A percentile compares a stretch with the other conserved stretches of the same genome.
phyloP scores from a whole-genome alignment of 2,888 invertebrate genomes.

The Tortrix viridana region DNA sequence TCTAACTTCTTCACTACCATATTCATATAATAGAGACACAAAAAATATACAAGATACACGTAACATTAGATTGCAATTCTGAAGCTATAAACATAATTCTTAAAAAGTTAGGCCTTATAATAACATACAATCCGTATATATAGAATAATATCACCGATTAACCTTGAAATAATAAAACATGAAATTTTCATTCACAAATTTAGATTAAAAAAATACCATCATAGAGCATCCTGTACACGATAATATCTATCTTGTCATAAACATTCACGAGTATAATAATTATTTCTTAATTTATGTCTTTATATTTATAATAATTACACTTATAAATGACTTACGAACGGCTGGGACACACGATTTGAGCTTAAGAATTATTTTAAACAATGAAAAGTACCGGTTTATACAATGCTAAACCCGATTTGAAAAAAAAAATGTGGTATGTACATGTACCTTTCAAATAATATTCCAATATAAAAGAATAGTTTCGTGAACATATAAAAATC shows the following conservation, averaged over 20 bases:
- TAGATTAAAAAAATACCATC: slow-evolving; percentile 42
- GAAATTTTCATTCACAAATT: slow-evolving; percentile 27
- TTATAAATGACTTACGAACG: slow-evolving; percentile 50
- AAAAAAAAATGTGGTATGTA: too few species aligned
- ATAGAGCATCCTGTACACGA: slow-evolving; percentile 65
- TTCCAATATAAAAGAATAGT: too few species aligned
- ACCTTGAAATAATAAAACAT: slow-evolving; percentile 30
- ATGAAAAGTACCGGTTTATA: not conserved
- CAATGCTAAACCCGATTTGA: too few species aligned
- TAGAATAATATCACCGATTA: slow-evolving; percentile 38
- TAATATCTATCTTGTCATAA: slow-evolving; percentile 75
- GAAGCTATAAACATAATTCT: slow-evolving; percentile 31
- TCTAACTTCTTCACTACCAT: not conserved
- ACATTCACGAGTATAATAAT: slow-evolving; percentile 67
- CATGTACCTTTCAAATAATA: too few species aligned
- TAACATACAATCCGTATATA: slow-evolving; percentile 34
- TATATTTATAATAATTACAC: slow-evolving; percentile 56
- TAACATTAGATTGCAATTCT: slow-evolving; percentile 31
- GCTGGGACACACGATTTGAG: slow-evolving; percentile 78
- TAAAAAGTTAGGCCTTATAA: slow-evolving; percentile 26
- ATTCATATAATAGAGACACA: slow-evolving; percentile 24
- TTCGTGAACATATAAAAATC: too few species aligned
- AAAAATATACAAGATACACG: slow-evolving; percentile 22
- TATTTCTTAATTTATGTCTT: slow-evolving; percentile 70
- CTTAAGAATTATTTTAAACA: slow-evolving; percentile 51